Base-by-base conservation (phyloP, 2,888 invertebrate species). In the Pelosia muscerda region DNA sequence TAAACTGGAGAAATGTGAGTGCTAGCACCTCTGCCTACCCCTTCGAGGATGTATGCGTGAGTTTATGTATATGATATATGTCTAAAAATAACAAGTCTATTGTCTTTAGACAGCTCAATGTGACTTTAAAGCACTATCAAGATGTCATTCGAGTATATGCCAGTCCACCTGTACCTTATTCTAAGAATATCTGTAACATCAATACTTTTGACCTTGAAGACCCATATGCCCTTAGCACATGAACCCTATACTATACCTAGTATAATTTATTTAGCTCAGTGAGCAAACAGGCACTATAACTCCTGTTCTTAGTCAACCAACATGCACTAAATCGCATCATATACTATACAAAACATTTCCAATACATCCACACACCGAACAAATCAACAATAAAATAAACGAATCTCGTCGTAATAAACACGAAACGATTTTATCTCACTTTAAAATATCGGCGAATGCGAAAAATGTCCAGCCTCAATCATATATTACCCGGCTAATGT, bases 401-500 rank as follows among this genome's bases (percentile, higher is more conserved):
- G 80, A 83, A 86, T 83, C 81, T 83, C 82, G 77, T 77, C 73
- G 86, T 81, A 84, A 89, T 90, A 89, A 89, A 89, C 86, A 84
- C 84, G 76, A 80, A 73, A 82, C 84, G 88, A 91, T 90, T 89
- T 90, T 92, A 93, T 91, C 80, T 81, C 88, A 82, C 75, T 76
- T 83, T 90, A 88, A 92, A 87, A 89, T 92, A 92, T 88, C 75
- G 79, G 86, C 87, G 88, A 88, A 91, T 91, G 90, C 85, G 84
- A 87, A 84, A 79, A 84, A 83, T 81, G 82, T 81, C 81, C 85
- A 78, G 88, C 78, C 87, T 92, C 91, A 92, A 92, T 92, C 93
- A 92, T 93, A 92, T 91, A 88, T 92, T 91, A 89, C 84, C 81
- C 69, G 75, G 79, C 85, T 92, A 92, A 93, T 92, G 91, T 88